Percentiles rank a stretch among this genome's conserved stretches.
Evolutionary conservation across 2,888 invertebrate species (phyloP).

Genomic region (Lacanobia oleracea): DNA sequence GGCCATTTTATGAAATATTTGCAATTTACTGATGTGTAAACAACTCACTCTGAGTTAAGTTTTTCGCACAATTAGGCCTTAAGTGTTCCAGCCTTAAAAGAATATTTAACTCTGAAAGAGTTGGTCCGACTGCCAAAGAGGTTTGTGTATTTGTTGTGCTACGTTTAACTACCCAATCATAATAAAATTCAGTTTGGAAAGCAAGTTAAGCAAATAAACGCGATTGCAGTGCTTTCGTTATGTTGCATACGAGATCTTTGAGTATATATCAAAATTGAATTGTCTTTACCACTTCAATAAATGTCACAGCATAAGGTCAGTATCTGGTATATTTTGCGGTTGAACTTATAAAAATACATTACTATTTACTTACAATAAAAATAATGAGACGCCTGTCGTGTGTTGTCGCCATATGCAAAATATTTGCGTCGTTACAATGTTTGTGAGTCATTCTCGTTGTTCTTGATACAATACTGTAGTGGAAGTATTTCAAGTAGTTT

Average conservation of each 20-base stretch:
- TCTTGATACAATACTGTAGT: slow-evolving; percentile 25
- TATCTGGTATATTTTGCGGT: slow-evolving; percentile 29
- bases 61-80: no score
- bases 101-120: no score
- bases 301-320: slow-evolving; percentile 32
- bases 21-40: no score
- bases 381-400: slow-evolving; percentile 36
- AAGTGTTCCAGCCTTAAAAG: no score
- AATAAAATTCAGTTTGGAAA: no score
- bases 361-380: slow-evolving; percentile 34
- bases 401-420: slow-evolving; percentile 40
- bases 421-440: slow-evolving; percentile 15
- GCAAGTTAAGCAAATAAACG: not conserved
- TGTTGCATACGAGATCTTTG: not conserved
- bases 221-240: not conserved
- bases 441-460: slow-evolving; percentile 38
- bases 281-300: slow-evolving; percentile 16
- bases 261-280: slow-evolving; percentile 16
- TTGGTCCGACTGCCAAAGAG: no score
- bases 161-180: no score
- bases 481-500: slow-evolving; percentile 30
- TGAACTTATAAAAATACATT: slow-evolving; percentile 30
- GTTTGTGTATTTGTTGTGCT: no score
- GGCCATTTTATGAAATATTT: no score
- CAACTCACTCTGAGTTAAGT: no score